Percentiles rank a stretch among this genome's conserved stretches.
Evolutionary conservation across 2,113 vertebrate species (phyloP).

Genomic region (Clarias gariepinus): DNA sequence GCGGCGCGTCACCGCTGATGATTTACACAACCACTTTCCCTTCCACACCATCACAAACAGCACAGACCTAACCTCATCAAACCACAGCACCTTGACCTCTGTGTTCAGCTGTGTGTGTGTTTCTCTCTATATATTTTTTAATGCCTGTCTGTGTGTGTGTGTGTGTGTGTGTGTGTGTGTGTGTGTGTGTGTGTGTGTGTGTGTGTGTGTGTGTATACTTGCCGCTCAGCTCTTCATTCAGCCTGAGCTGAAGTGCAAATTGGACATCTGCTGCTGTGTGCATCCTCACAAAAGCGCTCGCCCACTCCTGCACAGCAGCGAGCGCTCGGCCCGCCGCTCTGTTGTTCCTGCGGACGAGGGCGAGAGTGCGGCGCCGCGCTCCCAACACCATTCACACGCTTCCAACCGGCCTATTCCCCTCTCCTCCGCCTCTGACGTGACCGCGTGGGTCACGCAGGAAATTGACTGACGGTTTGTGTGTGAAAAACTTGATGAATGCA

Average conservation of each 20-base stretch:
- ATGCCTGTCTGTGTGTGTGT: not conserved
- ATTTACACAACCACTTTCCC: not conserved
- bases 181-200: constrained; percentile 20
- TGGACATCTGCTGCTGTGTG: constrained; percentile 76
- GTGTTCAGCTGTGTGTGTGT: constrained; percentile 4
- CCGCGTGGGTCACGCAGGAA: constrained; percentile 31
- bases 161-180: not conserved
- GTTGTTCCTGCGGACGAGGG: constrained; percentile 47
- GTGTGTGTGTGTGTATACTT: constrained; percentile 45
- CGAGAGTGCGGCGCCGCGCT: constrained; percentile 49
- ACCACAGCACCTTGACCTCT: constrained; percentile 36
- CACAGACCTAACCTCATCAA: constrained; percentile 21
- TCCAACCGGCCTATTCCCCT: constrained; percentile 16
- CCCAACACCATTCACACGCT: constrained; percentile 34
- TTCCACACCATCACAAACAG: not conserved
- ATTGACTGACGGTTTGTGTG: constrained; percentile 17
- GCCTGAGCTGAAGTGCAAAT: constrained; percentile 77
- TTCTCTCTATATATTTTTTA: not conserved
- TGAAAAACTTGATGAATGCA: constrained; percentile 16
- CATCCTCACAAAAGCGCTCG: constrained; percentile 50
- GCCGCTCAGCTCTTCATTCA: constrained; percentile 71
- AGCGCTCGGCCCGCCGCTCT: constrained; percentile 19
- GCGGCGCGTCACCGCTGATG: not conserved
- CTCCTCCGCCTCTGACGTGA: constrained; percentile 22
- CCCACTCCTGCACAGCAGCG: constrained; percentile 45